Base-by-base conservation (phyloP, 2,888 invertebrate genomes). In the Aphrophora alni region DNA sequence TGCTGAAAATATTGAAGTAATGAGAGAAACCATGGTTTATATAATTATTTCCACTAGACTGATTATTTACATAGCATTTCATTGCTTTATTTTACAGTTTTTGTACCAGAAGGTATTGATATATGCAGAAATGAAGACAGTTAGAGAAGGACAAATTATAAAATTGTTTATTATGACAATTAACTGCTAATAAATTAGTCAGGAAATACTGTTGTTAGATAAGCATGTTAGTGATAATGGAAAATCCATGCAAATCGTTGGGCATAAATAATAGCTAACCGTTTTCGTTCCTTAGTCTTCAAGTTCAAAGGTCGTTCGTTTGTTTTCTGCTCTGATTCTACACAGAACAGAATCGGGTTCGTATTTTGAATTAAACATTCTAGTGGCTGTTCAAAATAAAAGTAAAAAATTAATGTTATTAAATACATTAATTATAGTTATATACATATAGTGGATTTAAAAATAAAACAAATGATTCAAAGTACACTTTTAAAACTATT, bases 321-420 rank as follows among this genome's bases (percentile, higher is more conserved):
- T 59, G 59, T 59, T 59, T 59, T 59, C 59, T 59, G 59, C 21
- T 59, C 59, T 59, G 59, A 59, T 59, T 59, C 59, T 59, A 59
- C 59, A 59, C 59, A 59, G 59, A 59, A 59, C 59, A 59, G 59
- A 59, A 59, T 59, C 59, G 59, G 21, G 59, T 59, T 59, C 59
- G 59, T 21, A 59, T 59, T 59, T 59, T 59, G 59, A 59, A 21
- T 59, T 59, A 59, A 59, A 59, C 59, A 59, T 59, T 59, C 59
- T 59, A 59, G 59, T 21, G 59, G 59, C 59, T 59, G 59, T 59
- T 59, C 59, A 59, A 59, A 59, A 33, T 33, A 8, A 33, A 33
- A 33, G 33, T 33, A 33, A 33, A 33, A 33, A n/a, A n/a, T n/a
- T n/a, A n/a, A n/a, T n/a, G n/a, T n/a, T n/a, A n/a, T n/a, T n/a